phyloP scores from a whole-genome alignment of 2,113 vertebrate genomes.

The Circaetus cinerascens region DNA sequence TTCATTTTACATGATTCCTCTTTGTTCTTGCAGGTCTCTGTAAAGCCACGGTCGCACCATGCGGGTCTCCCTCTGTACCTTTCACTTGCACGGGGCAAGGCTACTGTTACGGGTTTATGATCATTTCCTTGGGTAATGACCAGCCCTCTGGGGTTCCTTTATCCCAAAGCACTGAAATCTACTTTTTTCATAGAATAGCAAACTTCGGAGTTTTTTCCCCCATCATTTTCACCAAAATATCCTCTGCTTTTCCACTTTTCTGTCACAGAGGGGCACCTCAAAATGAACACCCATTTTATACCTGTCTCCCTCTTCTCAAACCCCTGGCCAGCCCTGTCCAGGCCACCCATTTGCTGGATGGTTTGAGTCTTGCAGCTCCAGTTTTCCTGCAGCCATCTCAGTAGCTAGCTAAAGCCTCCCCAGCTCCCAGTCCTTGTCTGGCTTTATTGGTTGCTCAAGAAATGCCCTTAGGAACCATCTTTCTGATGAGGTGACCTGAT shows the following conservation, averaged over 20 bases:
- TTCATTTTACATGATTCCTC: background rate
- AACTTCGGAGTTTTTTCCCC: background rate
- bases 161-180: background rate
- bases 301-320: background rate
- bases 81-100: background rate
- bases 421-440: background rate
- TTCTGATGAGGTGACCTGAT: background rate
- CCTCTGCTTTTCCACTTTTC: background rate
- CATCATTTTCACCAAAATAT: background rate
- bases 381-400: background rate
- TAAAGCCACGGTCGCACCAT: fast-evolving
- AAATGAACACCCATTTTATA: background rate
- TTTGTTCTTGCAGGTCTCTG: background rate
- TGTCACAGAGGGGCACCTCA: background rate
- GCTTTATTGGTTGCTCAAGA: background rate
- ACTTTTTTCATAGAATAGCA: background rate
- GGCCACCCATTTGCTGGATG: background rate
- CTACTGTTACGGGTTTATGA: background rate
- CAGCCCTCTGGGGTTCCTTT: background rate
- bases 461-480: fast-evolving
- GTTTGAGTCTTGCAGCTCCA: background rate
- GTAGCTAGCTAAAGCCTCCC: background rate
- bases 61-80: background rate
- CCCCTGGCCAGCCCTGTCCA: background rate
- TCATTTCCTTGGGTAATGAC: background rate